These are phyloP conservation scores for Platyrinchus mystaceus DNA, from an alignment of 2,797 vertebrate genomes.

Conservation along the genomic window DNA sequence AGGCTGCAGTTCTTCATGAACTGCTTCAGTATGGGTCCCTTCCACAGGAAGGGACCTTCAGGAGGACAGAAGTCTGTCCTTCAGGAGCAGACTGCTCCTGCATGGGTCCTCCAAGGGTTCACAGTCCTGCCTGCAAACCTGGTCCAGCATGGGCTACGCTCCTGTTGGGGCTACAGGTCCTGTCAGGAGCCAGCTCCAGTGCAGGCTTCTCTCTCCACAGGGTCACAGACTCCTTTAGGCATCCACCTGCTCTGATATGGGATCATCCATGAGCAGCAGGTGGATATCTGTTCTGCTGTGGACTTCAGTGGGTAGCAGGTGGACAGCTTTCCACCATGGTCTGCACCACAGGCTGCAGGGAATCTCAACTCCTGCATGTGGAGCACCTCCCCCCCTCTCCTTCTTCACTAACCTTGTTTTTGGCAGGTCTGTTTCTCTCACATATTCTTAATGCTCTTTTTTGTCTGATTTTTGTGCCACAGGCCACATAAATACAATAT, in stretches of 20 bases:
- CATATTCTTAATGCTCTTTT: neutral
- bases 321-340: neutral
- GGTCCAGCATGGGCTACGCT: neutral
- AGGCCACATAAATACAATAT: neutral
- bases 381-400: neutral
- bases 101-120: rapidly evolving
- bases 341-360: neutral
- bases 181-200: neutral
- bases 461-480: neutral
- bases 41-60: too few species aligned
- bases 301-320: rapidly evolving
- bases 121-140: neutral
- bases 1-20: neutral
- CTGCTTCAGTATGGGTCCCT: too few species aligned
- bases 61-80: too few species aligned
- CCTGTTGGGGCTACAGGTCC: neutral
- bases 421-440: neutral
- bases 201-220: neutral
- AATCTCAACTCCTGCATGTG: neutral
- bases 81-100: neutral
- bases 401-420: neutral
- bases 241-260: neutral
- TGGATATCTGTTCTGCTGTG: neutral
- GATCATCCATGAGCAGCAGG: neutral
- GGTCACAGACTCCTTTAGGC: neutral